These are phyloP conservation scores for Camarhynchus parvulus DNA, from an alignment of 2,113 vertebrate genomes.

Conservation along the genomic window DNA sequence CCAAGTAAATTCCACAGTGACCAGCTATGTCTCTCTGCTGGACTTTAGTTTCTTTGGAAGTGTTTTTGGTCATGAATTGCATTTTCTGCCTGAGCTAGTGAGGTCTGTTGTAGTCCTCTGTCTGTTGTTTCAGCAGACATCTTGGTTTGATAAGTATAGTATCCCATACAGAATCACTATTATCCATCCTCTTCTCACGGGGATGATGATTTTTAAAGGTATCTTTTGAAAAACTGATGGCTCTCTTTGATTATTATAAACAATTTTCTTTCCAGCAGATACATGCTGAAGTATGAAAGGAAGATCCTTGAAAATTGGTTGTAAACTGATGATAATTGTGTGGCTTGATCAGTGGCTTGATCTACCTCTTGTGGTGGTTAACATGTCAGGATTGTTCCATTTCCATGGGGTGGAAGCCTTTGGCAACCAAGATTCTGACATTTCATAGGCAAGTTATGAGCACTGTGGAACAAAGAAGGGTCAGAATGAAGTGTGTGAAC, in stretches of 20 bases:
- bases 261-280: background rate
- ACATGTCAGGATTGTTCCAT: background rate
- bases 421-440: background rate
- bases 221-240: background rate
- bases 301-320: background rate
- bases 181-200: background rate
- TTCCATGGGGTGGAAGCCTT: background rate
- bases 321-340: background rate
- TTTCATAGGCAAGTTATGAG: background rate
- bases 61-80: background rate
- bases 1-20: background rate
- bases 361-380: background rate
- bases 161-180: background rate
- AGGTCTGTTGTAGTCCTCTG: background rate
- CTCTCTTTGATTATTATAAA: background rate
- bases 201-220: background rate
- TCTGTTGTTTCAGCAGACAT: background rate
- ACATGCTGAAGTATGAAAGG: background rate
- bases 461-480: background rate
- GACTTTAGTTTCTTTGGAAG: background rate
- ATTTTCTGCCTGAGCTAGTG: background rate
- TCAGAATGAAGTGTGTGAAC: background rate
- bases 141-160: background rate
- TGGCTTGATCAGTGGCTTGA: background rate
- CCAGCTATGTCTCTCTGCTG: background rate